Conservation (phyloP, 64 coral and sea anemone genomes). For the Pachyseris speciosa region DNA sequence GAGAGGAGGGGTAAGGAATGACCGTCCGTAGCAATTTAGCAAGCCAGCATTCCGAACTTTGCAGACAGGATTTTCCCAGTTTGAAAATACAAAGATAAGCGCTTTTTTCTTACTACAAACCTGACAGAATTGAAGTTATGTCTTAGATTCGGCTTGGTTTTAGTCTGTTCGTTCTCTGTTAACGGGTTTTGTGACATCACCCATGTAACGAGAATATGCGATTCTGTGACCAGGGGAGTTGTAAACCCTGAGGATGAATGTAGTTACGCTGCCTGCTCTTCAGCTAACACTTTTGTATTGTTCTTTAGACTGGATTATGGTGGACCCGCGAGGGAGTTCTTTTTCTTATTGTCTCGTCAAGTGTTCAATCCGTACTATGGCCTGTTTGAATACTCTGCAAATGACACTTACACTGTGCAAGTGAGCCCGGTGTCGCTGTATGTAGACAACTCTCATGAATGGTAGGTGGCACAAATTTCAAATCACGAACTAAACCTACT, state of each 20-base stretch:
- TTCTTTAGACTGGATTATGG: slow-evolving; percentile 95
- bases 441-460: slow-evolving; percentile 98
- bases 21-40: no score
- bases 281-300: neutral
- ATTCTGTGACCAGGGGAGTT: no score
- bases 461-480: slow-evolving; percentile 45
- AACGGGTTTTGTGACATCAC: no score
- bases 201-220: no score
- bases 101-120: no score
- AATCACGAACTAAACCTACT: neutral
- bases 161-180: no score
- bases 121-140: no score
- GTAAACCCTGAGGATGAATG: neutral
- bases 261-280: no score
- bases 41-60: no score
- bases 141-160: no score
- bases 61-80: no score
- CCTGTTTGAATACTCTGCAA: slow-evolving; percentile 97
- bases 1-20: slow-evolving; percentile 98
- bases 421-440: slow-evolving; percentile 95
- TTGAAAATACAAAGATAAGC: no score
- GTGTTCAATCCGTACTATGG: slow-evolving; percentile 99
- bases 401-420: slow-evolving; percentile 98
- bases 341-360: slow-evolving; percentile 95
- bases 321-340: slow-evolving; percentile 96